These are phyloP conservation scores for Drosophila neoperkinsi DNA, from an alignment of 2,888 invertebrate species.

Conservation along the genomic window DNA sequence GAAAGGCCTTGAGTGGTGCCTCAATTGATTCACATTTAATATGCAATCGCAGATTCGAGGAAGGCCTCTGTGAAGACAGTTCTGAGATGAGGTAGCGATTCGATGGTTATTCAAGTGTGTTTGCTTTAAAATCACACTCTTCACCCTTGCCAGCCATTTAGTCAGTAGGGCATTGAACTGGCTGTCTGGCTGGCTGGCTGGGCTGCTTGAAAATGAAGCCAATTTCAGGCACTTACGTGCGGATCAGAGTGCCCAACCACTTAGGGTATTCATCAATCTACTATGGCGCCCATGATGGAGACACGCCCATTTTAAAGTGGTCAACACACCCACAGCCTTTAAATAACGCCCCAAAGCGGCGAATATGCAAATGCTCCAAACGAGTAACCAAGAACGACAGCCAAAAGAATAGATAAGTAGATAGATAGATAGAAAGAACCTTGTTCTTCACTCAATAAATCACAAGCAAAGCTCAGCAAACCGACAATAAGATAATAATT, in stretches of 20 bases:
- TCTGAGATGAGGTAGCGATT: constrained; percentile 19
- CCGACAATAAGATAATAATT: constrained; percentile 42
- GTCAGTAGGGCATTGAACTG: constrained; percentile 48
- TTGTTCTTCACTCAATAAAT: constrained; percentile 69
- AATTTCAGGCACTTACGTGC: constrained; percentile 40
- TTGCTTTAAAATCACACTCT: constrained; percentile 38
- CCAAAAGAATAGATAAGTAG: constrained; percentile 9
- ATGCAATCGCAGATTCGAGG: constrained; percentile 21
- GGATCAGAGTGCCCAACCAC: constrained; percentile 38
- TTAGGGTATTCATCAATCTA: constrained; percentile 24
- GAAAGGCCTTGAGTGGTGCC: constrained; percentile 43
- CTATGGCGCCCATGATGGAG: constrained; percentile 37
- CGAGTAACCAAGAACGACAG: constrained; percentile 32
- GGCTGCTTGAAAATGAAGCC: constrained; percentile 24
- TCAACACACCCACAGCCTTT: constrained; percentile 50
- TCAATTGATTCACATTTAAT: constrained; percentile 40
- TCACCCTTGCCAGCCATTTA: constrained; percentile 17
- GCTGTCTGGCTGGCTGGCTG: constrained; percentile 6
- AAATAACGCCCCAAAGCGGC: constrained; percentile 8
- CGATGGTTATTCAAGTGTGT: constrained; percentile 33
- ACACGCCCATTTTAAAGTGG: constrained; percentile 50
- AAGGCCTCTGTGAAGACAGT: constrained; percentile 25
- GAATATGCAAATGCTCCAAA: constrained; percentile 41
- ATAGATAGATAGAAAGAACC: constrained; percentile 14
- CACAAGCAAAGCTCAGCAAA: constrained; percentile 39